These are phyloP conservation scores for Lasioglossum marginatum DNA, from an alignment of 2,888 invertebrate species.

Conservation along the genomic window DNA sequence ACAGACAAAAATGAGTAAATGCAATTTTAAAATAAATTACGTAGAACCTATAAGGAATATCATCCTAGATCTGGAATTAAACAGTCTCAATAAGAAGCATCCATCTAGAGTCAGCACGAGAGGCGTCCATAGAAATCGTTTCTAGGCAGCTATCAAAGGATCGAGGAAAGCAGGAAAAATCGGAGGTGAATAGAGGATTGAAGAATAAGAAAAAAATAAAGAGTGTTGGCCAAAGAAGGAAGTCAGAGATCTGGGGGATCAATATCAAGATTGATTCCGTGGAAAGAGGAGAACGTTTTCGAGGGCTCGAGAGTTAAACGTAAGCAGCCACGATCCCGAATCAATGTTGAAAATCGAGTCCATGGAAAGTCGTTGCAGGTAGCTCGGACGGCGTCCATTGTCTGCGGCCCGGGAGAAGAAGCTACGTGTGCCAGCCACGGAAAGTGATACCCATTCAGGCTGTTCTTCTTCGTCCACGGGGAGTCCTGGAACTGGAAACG, in stretches of 20 bases:
- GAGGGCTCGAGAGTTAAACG: not conserved
- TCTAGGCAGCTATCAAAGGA: not conserved
- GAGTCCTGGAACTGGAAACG: slow-evolving; percentile 78
- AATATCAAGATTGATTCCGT: slow-evolving; percentile 22
- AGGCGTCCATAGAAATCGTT: not conserved
- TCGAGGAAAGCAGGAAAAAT: not conserved
- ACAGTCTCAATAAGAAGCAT: not conserved
- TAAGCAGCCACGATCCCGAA: slow-evolving; percentile 10
- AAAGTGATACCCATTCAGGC: slow-evolving; percentile 79
- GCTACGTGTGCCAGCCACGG: slow-evolving; percentile 72
- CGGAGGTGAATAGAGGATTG: not conserved
- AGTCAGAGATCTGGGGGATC: slow-evolving; percentile 26
- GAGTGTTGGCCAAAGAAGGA: not conserved
- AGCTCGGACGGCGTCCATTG: slow-evolving; percentile 68
- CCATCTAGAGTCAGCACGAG: not conserved
- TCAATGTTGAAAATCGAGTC: slow-evolving; percentile 74
- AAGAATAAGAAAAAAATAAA: not conserved
- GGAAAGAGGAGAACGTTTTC: slow-evolving; percentile 1
- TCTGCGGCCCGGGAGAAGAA: slow-evolving; percentile 59
- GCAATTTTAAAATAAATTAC: too few species aligned
- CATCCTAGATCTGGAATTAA: not conserved
- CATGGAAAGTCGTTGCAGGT: slow-evolving; percentile 76
- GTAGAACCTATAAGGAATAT: not conserved
- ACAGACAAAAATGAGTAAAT: too few species aligned
- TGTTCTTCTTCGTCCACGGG: slow-evolving; percentile 69